A percentile compares a stretch with the other conserved stretches of the same genome.
phyloP scores from a whole-genome alignment of 2,797 vertebrate species.

The Channallabes apus region DNA sequence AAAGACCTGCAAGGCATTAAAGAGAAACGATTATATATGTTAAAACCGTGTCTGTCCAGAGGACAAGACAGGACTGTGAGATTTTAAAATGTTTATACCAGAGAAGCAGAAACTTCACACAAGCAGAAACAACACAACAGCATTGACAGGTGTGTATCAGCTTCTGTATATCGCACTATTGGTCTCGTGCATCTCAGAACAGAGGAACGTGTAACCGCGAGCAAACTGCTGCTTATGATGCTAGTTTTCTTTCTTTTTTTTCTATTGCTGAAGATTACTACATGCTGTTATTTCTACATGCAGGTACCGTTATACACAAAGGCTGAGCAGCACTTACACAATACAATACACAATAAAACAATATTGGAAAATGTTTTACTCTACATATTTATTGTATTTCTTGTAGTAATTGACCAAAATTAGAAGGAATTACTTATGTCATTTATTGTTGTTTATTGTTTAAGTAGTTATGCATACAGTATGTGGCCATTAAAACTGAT shows the following conservation, averaged over 20 bases:
- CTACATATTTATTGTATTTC: not conserved
- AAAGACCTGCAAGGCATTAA: constrained; percentile 24
- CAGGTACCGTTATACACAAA: not conserved
- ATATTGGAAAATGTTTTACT: not conserved
- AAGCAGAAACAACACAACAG: not conserved
- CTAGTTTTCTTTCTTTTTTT: not conserved
- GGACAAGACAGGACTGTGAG: not conserved
- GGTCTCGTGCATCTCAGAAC: not conserved
- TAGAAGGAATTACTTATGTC: not conserved
- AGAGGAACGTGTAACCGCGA: not conserved
- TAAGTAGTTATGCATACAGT: not conserved
- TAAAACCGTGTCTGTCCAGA: not conserved
- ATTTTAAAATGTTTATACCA: not conserved
- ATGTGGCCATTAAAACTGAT: not conserved
- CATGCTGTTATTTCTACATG: not conserved
- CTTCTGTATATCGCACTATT: too few species aligned
- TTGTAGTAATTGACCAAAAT: not conserved
- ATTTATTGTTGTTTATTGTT: not conserved
- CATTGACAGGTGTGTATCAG: not conserved
- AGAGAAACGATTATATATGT: not conserved
- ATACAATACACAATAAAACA: not conserved
- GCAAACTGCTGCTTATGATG: not conserved
- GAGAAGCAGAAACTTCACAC: not conserved
- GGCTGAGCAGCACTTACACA: not conserved
- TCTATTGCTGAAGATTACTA: not conserved